Evolutionary conservation across 2,113 vertebrate species (phyloP), one percentile per base, ranked within the genome.

Genomic region (Gyps fulvus): DNA sequence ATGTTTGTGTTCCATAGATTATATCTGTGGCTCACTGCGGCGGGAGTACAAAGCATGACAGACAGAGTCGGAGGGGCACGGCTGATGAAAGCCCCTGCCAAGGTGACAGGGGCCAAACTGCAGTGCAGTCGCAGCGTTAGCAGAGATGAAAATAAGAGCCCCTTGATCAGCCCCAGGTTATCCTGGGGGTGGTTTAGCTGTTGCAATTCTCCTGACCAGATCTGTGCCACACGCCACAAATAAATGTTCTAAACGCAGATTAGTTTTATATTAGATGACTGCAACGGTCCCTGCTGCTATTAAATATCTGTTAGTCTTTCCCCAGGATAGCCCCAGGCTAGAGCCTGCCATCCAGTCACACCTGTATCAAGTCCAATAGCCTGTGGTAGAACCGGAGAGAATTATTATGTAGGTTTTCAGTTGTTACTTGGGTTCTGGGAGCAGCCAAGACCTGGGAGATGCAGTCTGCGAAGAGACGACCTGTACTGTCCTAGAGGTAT

Each of bases 1-100:
- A 54, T 84, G 91, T 97, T 95, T 90, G 92, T 54, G 32, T 95
- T 96, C 83, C 74, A 59, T 19, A 91, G 92, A 96, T 95, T 57
- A 63, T 96, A 91, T 92, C 59, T 82, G 90, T 25, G 87, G 69
- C 80, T 83, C 16, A 1, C 77, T 89, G 93, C 76, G 19, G 83
- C 1, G 0, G 83, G 79, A 96, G 86, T 15, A 72, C 10, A 1
- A 52, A 86, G 85, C 63, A 21, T 3, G 82, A 27, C 71, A 71
- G 74, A 34, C 47, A 18, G 43, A 71, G 73, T 14, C 4, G 0
- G 80, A 70, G 50, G 65, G 70, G 55, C 47, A 90, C 1, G 20
- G 67, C 78, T 77, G 67, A 65, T 32, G 49, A 52, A 34, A 76
- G 40, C 26, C 71, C 27, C 69, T 45, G 76, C 29, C 76, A 87